phyloP scores from a whole-genome alignment of 2,797 vertebrate genomes.

The Characodon lateralis region DNA sequence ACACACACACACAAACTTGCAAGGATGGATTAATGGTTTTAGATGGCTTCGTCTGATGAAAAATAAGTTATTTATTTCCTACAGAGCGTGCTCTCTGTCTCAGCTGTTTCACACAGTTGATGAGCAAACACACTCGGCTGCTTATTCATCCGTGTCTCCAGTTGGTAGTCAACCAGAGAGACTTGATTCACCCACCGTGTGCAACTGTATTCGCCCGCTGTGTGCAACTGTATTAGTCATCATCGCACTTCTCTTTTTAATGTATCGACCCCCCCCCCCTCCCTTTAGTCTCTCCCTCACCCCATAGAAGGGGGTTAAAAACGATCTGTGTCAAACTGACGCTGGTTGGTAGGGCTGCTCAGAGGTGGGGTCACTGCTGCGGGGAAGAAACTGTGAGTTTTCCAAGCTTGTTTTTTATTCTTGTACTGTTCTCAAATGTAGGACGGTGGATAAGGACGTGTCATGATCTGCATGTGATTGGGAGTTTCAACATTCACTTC shows the following conservation, averaged over 20 bases:
- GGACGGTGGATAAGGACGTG: conserved; percentile 36
- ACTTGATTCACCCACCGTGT: conserved; percentile 53
- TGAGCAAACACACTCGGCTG: conserved; percentile 47
- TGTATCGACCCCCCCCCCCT: conserved; percentile 4
- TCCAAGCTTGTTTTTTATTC: conserved; percentile 17
- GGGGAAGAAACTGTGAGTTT: not conserved
- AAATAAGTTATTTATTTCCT: conserved; percentile 27
- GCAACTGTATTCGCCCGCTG: conserved; percentile 56
- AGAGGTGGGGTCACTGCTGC: conserved; percentile 28
- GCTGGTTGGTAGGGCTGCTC: not conserved
- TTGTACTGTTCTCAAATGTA: conserved; percentile 37
- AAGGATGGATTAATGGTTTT: conserved; percentile 52
- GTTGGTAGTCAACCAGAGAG: conserved; percentile 22
- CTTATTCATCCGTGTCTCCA: conserved; percentile 56
- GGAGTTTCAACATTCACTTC: conserved; percentile 22
- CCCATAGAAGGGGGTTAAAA: conserved; percentile 22
- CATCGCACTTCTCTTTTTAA: conserved; percentile 58
- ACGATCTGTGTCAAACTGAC: conserved; percentile 29
- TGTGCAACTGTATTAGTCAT: conserved; percentile 64
- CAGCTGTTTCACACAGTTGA: conserved; percentile 27
- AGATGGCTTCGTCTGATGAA: conserved; percentile 22
- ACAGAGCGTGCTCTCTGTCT: conserved; percentile 11
- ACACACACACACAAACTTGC: conserved; percentile 46
- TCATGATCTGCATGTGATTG: conserved; percentile 20
- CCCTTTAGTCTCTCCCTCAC: not conserved